Conservation (phyloP, 2,888 invertebrate genomes). For the Cheilosia variabilis region DNA sequence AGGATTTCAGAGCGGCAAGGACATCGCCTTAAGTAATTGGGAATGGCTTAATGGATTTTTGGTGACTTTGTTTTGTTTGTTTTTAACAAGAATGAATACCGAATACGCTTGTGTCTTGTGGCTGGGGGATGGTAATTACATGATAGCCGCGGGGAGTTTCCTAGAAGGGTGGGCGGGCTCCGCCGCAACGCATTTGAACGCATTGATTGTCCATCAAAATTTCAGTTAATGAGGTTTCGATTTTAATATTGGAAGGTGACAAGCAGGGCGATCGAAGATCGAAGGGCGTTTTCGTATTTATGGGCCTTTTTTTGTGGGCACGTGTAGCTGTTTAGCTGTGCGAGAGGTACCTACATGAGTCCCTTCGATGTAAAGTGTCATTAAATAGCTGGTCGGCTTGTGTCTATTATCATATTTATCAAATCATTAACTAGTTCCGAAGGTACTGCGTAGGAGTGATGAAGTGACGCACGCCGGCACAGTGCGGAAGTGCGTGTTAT, state of each 20-base stretch:
- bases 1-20: constrained; percentile 11
- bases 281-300: neutral
- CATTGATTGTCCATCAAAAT: constrained; percentile 25
- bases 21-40: constrained; percentile 29
- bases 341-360: neutral
- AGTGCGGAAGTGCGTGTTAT: neutral
- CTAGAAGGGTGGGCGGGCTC: neutral
- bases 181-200: neutral
- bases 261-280: neutral
- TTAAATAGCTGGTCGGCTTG: constrained; percentile 23
- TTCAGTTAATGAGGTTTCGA: constrained; percentile 50
- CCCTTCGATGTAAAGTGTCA: constrained; percentile 17
- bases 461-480: constrained; percentile 31
- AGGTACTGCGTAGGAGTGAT: constrained; percentile 19
- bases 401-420: constrained; percentile 31
- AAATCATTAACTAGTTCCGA: constrained; percentile 30
- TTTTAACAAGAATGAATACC: neutral
- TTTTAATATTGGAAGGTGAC: constrained; percentile 10
- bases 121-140: constrained; percentile 27
- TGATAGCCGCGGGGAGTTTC: constrained; percentile 12
- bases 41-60: constrained; percentile 39
- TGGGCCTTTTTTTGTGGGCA: constrained; percentile 14
- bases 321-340: constrained; percentile 23
- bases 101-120: neutral
- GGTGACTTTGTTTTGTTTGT: neutral